A percentile compares a stretch with the other conserved stretches of the same genome.
These are phyloP conservation scores for Geotrupes spiniger DNA, from an alignment of 2,888 invertebrate genomes.

Conservation along the genomic window DNA sequence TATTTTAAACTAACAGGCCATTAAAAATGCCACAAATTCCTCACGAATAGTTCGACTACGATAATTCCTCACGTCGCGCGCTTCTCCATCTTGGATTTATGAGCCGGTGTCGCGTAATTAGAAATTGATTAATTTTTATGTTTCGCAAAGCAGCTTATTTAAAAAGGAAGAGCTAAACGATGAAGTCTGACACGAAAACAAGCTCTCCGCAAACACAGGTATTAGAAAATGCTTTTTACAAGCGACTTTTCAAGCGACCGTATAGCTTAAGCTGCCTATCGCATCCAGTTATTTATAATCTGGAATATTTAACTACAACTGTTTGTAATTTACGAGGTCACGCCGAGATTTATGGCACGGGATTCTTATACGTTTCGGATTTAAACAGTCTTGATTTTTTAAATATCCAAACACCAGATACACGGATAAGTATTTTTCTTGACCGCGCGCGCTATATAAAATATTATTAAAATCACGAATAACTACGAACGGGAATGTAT, in stretches of 20 bases:
- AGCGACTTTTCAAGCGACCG: conserved; percentile 30
- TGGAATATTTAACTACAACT: conserved; percentile 54
- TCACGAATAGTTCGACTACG: conserved; percentile 41
- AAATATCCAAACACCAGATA: conserved; percentile 8
- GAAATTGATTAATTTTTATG: conserved; percentile 51
- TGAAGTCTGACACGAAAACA: conserved; percentile 33
- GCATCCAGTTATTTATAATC: conserved; percentile 53
- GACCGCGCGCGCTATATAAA: background rate
- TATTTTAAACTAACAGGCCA: conserved; percentile 41
- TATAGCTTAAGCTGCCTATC: conserved; percentile 42
- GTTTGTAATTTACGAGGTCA: conserved; percentile 55
- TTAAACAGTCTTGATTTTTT: conserved; percentile 39
- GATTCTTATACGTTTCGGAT: conserved; percentile 53
- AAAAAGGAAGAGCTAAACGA: conserved; percentile 26
- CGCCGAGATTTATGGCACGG: conserved; percentile 51
- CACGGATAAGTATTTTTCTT: conserved; percentile 2
- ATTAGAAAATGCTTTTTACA: conserved; percentile 51
- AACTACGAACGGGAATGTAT: background rate
- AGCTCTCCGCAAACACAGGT: conserved; percentile 41
- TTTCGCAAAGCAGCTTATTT: conserved; percentile 38
- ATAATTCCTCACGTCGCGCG: conserved; percentile 40
- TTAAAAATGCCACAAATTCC: conserved; percentile 45
- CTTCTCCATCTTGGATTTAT: conserved; percentile 42
- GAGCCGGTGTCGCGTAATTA: conserved; percentile 46
- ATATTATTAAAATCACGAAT: conserved; percentile 6